Conservation (phyloP, 2,797 vertebrate genomes). For the Myotis myotis region DNA sequence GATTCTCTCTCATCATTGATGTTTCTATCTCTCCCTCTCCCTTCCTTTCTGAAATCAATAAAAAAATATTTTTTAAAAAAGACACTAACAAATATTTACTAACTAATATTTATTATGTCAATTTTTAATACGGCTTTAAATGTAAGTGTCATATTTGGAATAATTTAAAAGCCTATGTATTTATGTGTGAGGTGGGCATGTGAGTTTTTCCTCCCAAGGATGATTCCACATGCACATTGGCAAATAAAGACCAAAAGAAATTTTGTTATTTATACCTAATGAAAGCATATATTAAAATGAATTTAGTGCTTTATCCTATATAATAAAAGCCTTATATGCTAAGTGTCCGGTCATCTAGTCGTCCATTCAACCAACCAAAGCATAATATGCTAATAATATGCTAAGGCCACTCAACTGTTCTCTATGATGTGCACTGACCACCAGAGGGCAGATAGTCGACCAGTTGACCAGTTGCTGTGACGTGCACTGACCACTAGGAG, state of each 20-base stretch:
- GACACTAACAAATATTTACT: background rate
- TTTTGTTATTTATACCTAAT: slow-evolving; percentile 29
- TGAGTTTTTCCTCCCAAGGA: background rate
- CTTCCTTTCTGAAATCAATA: too few relatives aligned
- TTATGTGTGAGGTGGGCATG: background rate
- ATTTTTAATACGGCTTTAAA: background rate
- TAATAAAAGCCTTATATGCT: too few relatives aligned
- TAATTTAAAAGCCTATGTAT: background rate
- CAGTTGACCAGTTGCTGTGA: too few relatives aligned
- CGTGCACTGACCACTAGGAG: too few relatives aligned
- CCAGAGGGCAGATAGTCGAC: too few relatives aligned
- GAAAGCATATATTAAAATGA: background rate
- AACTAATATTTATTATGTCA: background rate
- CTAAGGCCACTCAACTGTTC: too few relatives aligned
- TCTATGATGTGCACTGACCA: too few relatives aligned
- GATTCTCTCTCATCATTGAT: too few relatives aligned
- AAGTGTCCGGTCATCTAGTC: too few relatives aligned
- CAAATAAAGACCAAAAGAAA: background rate
- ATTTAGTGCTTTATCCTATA: background rate
- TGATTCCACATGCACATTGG: background rate
- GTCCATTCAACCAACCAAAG: too few relatives aligned
- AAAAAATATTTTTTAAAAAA: background rate
- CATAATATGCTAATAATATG: too few relatives aligned
- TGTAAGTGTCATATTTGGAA: background rate
- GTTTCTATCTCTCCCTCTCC: too few relatives aligned